These are phyloP conservation scores for Festucalex cinctus DNA, from an alignment of 2,113 vertebrate species.

Conservation along the genomic window DNA sequence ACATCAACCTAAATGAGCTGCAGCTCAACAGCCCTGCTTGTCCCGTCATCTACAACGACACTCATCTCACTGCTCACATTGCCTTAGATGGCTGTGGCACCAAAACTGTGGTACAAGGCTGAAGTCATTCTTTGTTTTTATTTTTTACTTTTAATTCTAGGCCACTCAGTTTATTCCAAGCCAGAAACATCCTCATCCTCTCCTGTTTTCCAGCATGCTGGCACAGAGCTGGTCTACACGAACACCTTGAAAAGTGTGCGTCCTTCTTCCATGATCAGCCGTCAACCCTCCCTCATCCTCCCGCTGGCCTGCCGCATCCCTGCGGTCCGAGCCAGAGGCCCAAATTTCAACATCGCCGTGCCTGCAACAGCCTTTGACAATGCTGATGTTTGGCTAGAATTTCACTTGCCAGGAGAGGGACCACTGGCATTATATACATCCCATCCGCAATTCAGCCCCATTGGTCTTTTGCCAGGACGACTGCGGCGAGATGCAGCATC, in stretches of 20 bases:
- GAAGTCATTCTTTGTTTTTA: background rate
- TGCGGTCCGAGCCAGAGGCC: slow-evolving; percentile 7
- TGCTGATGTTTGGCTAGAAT: slow-evolving; percentile 31
- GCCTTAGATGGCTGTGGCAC: slow-evolving; percentile 65
- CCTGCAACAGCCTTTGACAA: slow-evolving; percentile 55
- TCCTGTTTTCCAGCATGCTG: slow-evolving; percentile 47
- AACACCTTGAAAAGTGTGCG: slow-evolving; percentile 61
- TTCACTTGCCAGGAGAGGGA: slow-evolving; percentile 48
- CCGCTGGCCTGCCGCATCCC: slow-evolving; percentile 66
- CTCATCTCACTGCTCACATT: slow-evolving; percentile 60
- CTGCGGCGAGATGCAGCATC: background rate
- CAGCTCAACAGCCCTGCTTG: slow-evolving; percentile 69
- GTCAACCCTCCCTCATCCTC: slow-evolving; percentile 48
- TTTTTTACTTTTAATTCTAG: background rate
- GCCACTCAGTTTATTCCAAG: background rate
- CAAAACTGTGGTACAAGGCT: slow-evolving; percentile 54
- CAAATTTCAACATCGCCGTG: background rate
- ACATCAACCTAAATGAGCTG: slow-evolving; percentile 48
- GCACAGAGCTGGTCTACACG: slow-evolving; percentile 64
- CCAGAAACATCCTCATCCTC: background rate
- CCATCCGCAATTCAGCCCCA: accelerated
- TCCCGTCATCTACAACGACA: slow-evolving; percentile 56
- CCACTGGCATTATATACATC: slow-evolving; percentile 27
- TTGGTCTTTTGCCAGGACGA: accelerated
- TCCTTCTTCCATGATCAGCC: slow-evolving; percentile 41